Base-by-base conservation (phyloP, 2,113 vertebrate species). In the Ailurus styani region DNA sequence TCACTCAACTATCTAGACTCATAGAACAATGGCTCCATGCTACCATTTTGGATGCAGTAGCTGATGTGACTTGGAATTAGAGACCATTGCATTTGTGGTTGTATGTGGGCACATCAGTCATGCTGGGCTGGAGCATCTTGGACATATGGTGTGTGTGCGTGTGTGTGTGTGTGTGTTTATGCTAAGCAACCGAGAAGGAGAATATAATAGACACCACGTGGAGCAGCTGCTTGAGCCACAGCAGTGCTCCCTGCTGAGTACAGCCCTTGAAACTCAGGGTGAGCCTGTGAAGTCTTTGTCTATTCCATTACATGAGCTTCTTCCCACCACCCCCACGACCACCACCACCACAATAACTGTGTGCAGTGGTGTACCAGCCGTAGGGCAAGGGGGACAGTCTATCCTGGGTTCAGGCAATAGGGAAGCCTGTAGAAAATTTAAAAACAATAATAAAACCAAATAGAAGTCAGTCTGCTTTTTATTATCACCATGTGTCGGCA, bases 391-490 rank as follows among this genome's bases (percentile, higher is more conserved):
- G 50, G 42, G 40, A 52, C 13, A 27, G 31, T n/a, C 25, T 40
- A 9, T n/a, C 89, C 47, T 0, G 1, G 54, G 40, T 34, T 6
- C 78, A 78, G 45, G 95, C 93, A 95, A 73, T 42, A 90, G 68
- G 82, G 75, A 94, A 50, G 37, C 23, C 78, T 87, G 64, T 3
- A 73, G 57, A 73, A 57, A 91, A 68, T 78, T 94, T 93, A 81
- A 87, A 93, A 91, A 60, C 77, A 95, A 95, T 45, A 90, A 79
- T 47, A 82, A 34, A 83, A 83, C 64, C 57, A 78, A 57, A 42
- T 50, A 84, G 68, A 93, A 93, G 64, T 78, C 95, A 45, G 42
- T 66, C 82, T 91, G 88, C 40, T 93, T 93, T 84, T 68, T 87
- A 91, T 96, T 89, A 86, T 72, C 42, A 34, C 84, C 84, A 64